These are phyloP conservation scores for Hyles vespertilio DNA, from an alignment of 1,140 invertebrate species.

Conservation along the genomic window DNA sequence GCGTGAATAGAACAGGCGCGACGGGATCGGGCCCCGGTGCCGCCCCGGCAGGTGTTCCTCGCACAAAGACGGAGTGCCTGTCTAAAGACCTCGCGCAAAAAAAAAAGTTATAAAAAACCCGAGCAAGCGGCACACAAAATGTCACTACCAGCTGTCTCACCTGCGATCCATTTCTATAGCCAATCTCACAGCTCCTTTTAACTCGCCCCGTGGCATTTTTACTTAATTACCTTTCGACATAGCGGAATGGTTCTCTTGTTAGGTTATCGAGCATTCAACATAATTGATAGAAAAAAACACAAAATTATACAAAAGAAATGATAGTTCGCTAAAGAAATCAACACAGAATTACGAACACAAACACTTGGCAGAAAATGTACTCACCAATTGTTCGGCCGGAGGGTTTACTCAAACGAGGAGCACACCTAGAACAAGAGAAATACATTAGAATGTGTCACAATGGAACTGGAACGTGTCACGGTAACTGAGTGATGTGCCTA, in stretches of 20 bases:
- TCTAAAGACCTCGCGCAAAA: conserved; percentile 48
- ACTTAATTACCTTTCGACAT: conserved; percentile 9
- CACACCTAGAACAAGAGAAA: conserved; percentile 53
- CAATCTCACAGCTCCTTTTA: neutral
- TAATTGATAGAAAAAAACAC: neutral
- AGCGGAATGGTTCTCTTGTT: neutral
- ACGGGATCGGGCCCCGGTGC: conserved; percentile 27
- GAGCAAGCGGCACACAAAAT: conserved; percentile 47
- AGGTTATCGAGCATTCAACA: neutral
- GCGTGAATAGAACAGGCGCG: conserved; percentile 34
- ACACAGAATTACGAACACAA: no score
- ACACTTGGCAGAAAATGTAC: conserved; percentile 15
- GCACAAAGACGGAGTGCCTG: conserved; percentile 42
- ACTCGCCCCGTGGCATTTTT: conserved; percentile 5
- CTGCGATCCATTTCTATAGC: conserved; percentile 30
- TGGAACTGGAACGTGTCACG: neutral
- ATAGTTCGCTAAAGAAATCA: no score
- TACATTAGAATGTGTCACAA: conserved; percentile 25
- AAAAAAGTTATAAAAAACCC: conserved; percentile 42
- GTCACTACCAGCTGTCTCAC: conserved; percentile 61
- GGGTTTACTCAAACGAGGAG: conserved; percentile 15
- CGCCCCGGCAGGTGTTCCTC: conserved; percentile 54
- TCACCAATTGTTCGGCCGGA: conserved; percentile 38
- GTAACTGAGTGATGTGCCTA: conserved; percentile 13
- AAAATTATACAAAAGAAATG: no score